phyloP scores from a whole-genome alignment of 1,140 invertebrate species.

The Micrasema minimum region DNA sequence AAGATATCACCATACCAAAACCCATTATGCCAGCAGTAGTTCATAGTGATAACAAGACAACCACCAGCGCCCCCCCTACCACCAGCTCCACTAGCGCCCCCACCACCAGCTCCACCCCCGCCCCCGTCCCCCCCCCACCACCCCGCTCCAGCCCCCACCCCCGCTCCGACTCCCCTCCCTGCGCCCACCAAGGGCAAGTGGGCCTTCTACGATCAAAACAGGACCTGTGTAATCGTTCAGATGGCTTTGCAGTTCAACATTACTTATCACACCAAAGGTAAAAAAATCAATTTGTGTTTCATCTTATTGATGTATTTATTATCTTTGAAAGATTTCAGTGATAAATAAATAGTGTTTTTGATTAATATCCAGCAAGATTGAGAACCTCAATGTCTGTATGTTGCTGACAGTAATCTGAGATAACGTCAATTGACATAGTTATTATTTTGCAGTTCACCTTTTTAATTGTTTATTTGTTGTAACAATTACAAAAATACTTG shows the following conservation, averaged over 20 bases:
- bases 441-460: too few relatives aligned
- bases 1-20: too few relatives aligned
- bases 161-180: conserved; percentile 59
- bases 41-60: neutral
- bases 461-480: too few relatives aligned
- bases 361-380: too few relatives aligned
- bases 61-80: conserved; percentile 44
- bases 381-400: too few relatives aligned
- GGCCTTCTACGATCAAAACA: conserved; percentile 61
- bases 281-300: neutral
- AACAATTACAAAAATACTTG: too few relatives aligned
- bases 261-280: conserved; percentile 64
- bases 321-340: too few relatives aligned
- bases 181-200: conserved; percentile 67
- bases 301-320: too few relatives aligned
- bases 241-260: conserved; percentile 73
- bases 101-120: conserved; percentile 53
- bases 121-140: conserved; percentile 54
- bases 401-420: too few relatives aligned
- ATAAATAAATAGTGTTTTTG: too few relatives aligned
- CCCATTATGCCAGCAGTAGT: too few relatives aligned
- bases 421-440: too few relatives aligned
- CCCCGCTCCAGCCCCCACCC: conserved; percentile 56
- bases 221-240: conserved; percentile 69
- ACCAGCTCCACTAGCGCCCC: conserved; percentile 46